Evolutionary conservation across 2,888 invertebrate genomes (phyloP), one percentile per base, ranked within the genome.

Genomic region (Apodemia zela): DNA sequence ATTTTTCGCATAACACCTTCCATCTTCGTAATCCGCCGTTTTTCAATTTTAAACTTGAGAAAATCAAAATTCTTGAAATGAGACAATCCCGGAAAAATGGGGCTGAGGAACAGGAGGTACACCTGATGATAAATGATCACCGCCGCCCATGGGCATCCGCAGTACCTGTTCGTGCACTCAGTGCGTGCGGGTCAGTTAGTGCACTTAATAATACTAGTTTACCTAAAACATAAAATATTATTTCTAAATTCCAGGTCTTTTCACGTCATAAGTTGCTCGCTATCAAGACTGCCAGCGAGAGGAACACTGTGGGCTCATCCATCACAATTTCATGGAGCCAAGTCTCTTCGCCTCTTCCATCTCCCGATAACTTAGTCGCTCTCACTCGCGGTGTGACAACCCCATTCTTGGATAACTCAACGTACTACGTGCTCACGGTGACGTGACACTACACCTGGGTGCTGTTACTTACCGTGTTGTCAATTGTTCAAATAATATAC

Each of bases 281-380:
- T 21, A 57, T 57, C 29, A 47, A n/a, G 45, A 47, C 13, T 29
- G 15, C 54, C 11, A 47, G 45, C 45, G 45, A 47, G 25, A 57
- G 25, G 54, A 29, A 57, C 54, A 8, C 25, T 29, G n/a, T n/a
- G 45, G 29, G 54, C 54, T 54, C 54, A 54, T 54, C 54, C 54
- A 54, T 54, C 54, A 54, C 54, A 25, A 54, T 11, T 54, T 54
- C 45, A 25, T 29, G 54, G 11, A 15, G 54, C 29, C 54, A 13
- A 29, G n/a, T 25, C 54, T 54, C 54, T n/a, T 45, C 45, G 45
- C 25, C 6, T 29, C 54, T 45, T 45, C 29, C 25, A 54, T 51
- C 29, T n/a, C 29, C 29, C 25, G 25, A 25, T 54, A 54, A 54
- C 25, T 54, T 54, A 54, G 54, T 54, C 54, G 54, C 54, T 54